Percentiles rank a stretch among this genome's conserved stretches.
These are phyloP conservation scores for Drosophila orena DNA, from an alignment of 1,140 invertebrate genomes.

Conservation along the genomic window DNA sequence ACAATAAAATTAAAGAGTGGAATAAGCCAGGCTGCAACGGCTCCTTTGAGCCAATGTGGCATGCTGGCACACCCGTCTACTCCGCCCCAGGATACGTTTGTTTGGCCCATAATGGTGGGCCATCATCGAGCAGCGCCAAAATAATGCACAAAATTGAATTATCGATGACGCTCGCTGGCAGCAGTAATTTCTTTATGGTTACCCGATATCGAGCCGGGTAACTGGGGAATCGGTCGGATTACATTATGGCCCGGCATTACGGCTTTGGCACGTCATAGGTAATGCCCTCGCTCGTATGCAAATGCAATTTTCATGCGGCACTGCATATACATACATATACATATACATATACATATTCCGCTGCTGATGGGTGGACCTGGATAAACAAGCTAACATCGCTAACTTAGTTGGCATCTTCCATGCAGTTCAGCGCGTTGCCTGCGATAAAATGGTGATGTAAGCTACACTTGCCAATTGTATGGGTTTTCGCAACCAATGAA, in stretches of 20 bases:
- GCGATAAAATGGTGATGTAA: constrained; percentile 1
- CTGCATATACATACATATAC: constrained; percentile 22
- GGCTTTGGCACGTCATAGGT: constrained; percentile 29
- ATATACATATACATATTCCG: constrained; percentile 20
- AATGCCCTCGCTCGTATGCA: constrained; percentile 66
- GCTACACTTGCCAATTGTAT: neutral
- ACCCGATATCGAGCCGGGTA: constrained; percentile 45
- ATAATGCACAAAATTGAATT: constrained; percentile 83
- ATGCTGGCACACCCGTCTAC: constrained; percentile 3
- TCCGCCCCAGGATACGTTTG: constrained; percentile 71
- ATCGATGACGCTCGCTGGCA: constrained; percentile 62
- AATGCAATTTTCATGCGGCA: constrained; percentile 66
- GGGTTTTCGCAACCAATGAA: neutral
- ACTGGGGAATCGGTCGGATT: constrained; percentile 26
- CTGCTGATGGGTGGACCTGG: constrained; percentile 4
- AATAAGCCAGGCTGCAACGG: constrained; percentile 52
- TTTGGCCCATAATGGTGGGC: constrained; percentile 75
- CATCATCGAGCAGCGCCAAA: constrained; percentile 72
- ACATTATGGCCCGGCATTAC: constrained; percentile 12
- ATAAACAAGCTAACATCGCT: constrained; percentile 52
- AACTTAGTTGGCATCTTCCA: constrained; percentile 55
- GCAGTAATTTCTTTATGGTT: constrained; percentile 80
- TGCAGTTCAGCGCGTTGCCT: too few species aligned
- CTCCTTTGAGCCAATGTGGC: constrained; percentile 32
- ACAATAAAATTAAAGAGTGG: constrained; percentile 78